Evolutionary conservation across 2,888 invertebrate species (phyloP), one percentile per base, ranked within the genome.

Genomic region (Meteorus colon): DNA sequence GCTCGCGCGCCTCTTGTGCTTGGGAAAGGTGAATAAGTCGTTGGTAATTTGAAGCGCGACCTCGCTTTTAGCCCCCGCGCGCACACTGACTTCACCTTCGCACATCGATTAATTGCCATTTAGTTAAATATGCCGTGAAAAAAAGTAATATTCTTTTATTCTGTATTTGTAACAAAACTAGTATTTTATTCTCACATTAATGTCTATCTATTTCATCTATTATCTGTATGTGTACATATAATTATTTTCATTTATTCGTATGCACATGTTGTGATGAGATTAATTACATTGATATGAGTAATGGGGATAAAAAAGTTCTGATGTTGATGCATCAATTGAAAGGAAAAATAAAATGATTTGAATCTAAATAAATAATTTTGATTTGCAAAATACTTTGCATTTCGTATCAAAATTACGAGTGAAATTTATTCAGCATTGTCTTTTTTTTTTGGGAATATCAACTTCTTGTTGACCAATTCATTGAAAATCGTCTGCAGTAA

Each of bases 1-100:
- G 48, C 19, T 55, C 19, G 55, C 55, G 55, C 55, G 19, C 55
- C 65, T 65, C 37, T 65, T 65, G 12, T 19, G 34, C 63, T 63
- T 65, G 65, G 41, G 65, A 65, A 65, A 65, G 65, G 65, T 65
- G 65, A 65, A 65, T 65, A 65, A 65, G 65, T 41, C 65, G 41
- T 62, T 63, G 48, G 72, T 63, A 72, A 72, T 72, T 72, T 72
- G 62, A 72, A 72, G 45, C 63, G 72, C 63, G 72, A 72, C 72
- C 72, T 72, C 72, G 51, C 27, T 72, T 55, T 55, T 48, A 63
- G 62, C n/a, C 59, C 41, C 59, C 19, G 31, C 63, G 48, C 31
- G 34, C 34, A 29, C 34, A 63, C 48, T 67, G 60, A 71, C 71
- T 60, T 71, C 62, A 29, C 55, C 55, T 55, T 55, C 55, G 55